These are phyloP conservation scores for Gryon sp. DNA, from an alignment of 1,140 invertebrate species.

Conservation along the genomic window DNA sequence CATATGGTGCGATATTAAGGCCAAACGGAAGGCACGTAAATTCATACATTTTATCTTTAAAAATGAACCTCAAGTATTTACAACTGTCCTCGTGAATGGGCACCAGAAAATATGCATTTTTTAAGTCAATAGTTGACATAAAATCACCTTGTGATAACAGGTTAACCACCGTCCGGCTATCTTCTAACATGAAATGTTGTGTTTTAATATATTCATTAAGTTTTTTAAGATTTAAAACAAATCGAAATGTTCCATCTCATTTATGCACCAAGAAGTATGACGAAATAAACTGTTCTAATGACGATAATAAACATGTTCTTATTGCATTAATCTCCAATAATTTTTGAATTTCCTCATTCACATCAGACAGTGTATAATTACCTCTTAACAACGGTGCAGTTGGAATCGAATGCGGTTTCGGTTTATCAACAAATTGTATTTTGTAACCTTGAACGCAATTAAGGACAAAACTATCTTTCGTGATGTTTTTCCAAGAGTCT, in stretches of 20 bases:
- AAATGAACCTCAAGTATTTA: constrained; percentile 16
- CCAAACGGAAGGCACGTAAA: background rate
- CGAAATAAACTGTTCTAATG: too few relatives aligned
- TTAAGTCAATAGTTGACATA: too few relatives aligned
- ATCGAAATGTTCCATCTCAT: too few relatives aligned
- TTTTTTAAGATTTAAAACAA: too few relatives aligned
- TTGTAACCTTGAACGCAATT: constrained; percentile 20
- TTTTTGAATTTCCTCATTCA: constrained; percentile 3
- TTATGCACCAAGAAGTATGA: too few relatives aligned
- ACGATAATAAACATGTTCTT: too few relatives aligned
- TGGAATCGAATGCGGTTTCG: background rate
- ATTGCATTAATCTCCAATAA: too few relatives aligned
- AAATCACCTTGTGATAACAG: too few relatives aligned
- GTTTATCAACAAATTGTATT: constrained; percentile 8
- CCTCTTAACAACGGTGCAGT: background rate
- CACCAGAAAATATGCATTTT: too few relatives aligned
- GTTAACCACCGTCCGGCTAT: too few relatives aligned
- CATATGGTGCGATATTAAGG: background rate
- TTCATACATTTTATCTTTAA: constrained; percentile 1
- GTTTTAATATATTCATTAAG: too few relatives aligned
- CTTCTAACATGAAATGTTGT: too few relatives aligned
- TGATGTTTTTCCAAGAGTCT: constrained; percentile 11
- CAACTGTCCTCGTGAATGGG: background rate
- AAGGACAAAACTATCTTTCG: constrained; percentile 3
- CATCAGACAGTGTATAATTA: constrained; percentile 21